Evolutionary conservation across 92 coral and sea anemone genomes (phyloP), one percentile per base, ranked within the genome.

Genomic region (Phymanthus crucifer): DNA sequence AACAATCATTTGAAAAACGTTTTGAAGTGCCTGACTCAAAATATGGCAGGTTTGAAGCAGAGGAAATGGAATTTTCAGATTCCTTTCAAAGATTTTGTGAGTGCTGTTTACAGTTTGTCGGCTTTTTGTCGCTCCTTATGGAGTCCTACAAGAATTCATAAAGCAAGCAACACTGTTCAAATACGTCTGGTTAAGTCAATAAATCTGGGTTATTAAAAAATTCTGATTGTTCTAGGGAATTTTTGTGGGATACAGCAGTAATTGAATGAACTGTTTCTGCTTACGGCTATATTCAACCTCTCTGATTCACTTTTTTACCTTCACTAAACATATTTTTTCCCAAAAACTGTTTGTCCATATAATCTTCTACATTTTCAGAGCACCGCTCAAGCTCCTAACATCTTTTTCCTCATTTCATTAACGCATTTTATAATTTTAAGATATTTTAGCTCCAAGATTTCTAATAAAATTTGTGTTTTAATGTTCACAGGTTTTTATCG

Each of bases 121-220:
- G 81, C 81, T 38, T 77, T 37, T 77, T 64, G 65, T 74, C 70
- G 54, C 72, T 24, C n/a, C 65, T 64, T 77, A 58, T 77, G 72
- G 40, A 61, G 27, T 17, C 18, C 72, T 58, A 34, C 45, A 64
- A 64, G 72, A 77, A 61, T 61, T 45, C 40, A 69, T n/a, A 50
- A 64, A 61, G 81, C 81, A 77, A 77, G 72, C 72, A 77, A 61
- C 32, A 26, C 23, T 23, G 35, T 74, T 74, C 78, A 74, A 74
- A 50, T 36, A 56, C n/a, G 72, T 31, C 46, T 7, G 35, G 14
- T 17, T 32, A 77, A 35, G 72, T 77, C 68, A 77, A 77, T 40
- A 77, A 64, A 37, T 9, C 47, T 10, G 37, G 72, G 72, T 38
- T 65, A 77, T 77, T 77, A 70, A 61, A 77, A 64, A 77, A 77